phyloP scores from a whole-genome alignment of 2,797 vertebrate species.

The Siniperca undulata region DNA sequence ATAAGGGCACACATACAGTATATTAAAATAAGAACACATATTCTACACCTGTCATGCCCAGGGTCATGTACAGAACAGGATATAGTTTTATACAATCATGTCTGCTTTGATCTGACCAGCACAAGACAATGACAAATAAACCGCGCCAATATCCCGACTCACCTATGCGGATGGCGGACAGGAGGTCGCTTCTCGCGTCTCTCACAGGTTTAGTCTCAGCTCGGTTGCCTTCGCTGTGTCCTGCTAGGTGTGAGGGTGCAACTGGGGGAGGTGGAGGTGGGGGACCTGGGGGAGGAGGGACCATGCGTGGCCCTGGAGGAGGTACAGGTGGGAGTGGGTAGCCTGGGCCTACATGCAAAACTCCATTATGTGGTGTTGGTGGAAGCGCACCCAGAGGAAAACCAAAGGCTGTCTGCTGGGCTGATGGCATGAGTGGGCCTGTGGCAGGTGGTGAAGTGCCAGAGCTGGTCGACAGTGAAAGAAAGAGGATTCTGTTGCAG shows the following conservation, averaged over 20 bases:
- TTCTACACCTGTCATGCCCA: neutral
- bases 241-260: slow-evolving; percentile 57
- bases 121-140: neutral
- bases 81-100: neutral
- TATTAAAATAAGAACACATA: neutral
- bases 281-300: slow-evolving; percentile 82
- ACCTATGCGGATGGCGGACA: slow-evolving; percentile 93
- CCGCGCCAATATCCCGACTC: neutral
- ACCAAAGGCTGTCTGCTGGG: slow-evolving; percentile 89
- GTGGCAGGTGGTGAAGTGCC: slow-evolving; percentile 79
- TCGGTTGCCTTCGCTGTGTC: slow-evolving; percentile 74
- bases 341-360: slow-evolving; percentile 62
- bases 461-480: slow-evolving; percentile 76
- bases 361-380: slow-evolving; percentile 68
- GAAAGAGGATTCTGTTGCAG: slow-evolving; percentile 45
- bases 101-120: neutral
- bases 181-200: slow-evolving; percentile 90
- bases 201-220: slow-evolving; percentile 82
- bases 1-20: slow-evolving; percentile 29
- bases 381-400: slow-evolving; percentile 79
- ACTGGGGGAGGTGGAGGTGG: slow-evolving; percentile 73
- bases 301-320: slow-evolving; percentile 72
- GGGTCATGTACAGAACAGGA: neutral
- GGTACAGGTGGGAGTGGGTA: slow-evolving; percentile 78
- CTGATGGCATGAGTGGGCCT: slow-evolving; percentile 87